Evolutionary conservation across 1,140 invertebrate genomes (phyloP).

Genomic region (Mesaphorura yosii): DNA sequence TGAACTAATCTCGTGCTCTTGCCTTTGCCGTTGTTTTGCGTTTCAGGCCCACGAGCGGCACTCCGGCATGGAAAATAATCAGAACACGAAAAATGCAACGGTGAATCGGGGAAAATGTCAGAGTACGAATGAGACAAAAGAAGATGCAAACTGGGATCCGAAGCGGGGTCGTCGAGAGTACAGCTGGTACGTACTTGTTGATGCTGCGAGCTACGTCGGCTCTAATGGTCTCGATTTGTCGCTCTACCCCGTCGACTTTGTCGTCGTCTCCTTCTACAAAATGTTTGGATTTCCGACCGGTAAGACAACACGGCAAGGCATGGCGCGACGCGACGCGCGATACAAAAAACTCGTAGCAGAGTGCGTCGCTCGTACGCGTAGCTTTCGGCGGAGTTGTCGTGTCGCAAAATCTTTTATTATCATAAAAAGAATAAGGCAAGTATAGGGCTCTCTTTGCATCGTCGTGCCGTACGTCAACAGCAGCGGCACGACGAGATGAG

Average conservation of each 20-base stretch:
- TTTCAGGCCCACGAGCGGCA: neutral
- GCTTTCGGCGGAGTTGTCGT: neutral
- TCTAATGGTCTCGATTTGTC: constrained; percentile 67
- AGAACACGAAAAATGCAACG: neutral
- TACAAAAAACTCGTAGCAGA: neutral
- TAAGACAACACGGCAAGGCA: constrained; percentile 29
- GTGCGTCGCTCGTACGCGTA: neutral
- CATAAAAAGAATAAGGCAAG: too few relatives aligned
- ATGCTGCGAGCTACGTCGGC: constrained; percentile 72
- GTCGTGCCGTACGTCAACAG: too few relatives aligned
- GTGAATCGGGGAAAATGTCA: neutral
- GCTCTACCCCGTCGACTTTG: constrained; percentile 67
- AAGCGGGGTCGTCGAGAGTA: neutral
- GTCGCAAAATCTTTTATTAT: too few relatives aligned
- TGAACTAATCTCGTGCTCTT: neutral
- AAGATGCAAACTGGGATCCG: neutral
- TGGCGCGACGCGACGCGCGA: neutral
- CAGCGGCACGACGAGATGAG: too few relatives aligned
- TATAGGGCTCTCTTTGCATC: too few relatives aligned
- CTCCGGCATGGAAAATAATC: too few relatives aligned
- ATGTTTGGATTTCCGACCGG: constrained; percentile 94
- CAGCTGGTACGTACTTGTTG: constrained; percentile 66
- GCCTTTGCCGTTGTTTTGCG: neutral
- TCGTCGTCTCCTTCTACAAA: constrained; percentile 91
- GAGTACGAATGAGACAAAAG: constrained; percentile 7